phyloP scores from a whole-genome alignment of 2,797 vertebrate genomes.

The Pangasius macronema region DNA sequence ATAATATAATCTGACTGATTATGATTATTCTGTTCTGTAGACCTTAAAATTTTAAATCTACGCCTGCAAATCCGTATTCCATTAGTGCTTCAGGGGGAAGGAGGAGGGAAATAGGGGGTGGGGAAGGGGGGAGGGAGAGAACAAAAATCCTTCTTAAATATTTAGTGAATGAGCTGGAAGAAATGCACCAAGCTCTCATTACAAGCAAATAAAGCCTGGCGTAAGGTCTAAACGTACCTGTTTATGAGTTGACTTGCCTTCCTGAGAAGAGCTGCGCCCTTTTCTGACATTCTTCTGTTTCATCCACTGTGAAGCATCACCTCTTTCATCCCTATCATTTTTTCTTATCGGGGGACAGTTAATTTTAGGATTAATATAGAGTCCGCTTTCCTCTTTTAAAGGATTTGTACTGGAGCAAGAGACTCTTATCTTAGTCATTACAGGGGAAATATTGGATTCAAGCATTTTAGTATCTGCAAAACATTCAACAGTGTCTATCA shows the following conservation, averaged over 20 bases:
- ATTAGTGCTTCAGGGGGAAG: conserved; percentile 68
- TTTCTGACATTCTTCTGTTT: conserved; percentile 79
- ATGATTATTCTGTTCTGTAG: conserved; percentile 80
- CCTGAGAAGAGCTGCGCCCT: conserved; percentile 73
- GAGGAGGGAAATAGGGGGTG: conserved; percentile 3
- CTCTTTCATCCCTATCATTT: conserved; percentile 72
- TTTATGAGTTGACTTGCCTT: conserved; percentile 74
- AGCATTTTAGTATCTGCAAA: conserved; percentile 79
- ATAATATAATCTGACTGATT: conserved; percentile 79
- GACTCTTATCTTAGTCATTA: conserved; percentile 85
- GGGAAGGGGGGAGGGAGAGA: conserved; percentile 28
- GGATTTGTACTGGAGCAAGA: conserved; percentile 82
- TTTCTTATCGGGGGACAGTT: conserved; percentile 77
- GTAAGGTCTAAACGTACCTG: conserved; percentile 74
- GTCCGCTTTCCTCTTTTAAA: conserved; percentile 77
- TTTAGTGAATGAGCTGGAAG: conserved; percentile 59
- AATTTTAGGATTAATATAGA: conserved; percentile 81
- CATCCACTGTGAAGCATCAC: conserved; percentile 63
- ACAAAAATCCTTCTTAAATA: conserved; percentile 59
- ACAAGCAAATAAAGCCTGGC: conserved; percentile 55
- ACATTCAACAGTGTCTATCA: conserved; percentile 77
- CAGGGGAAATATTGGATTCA: conserved; percentile 80
- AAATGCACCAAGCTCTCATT: conserved; percentile 63
- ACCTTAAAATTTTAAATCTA: conserved; percentile 75
- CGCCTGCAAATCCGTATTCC: conserved; percentile 72